phyloP scores from a whole-genome alignment of 2,888 invertebrate genomes.

The Cordilura impudica region DNA sequence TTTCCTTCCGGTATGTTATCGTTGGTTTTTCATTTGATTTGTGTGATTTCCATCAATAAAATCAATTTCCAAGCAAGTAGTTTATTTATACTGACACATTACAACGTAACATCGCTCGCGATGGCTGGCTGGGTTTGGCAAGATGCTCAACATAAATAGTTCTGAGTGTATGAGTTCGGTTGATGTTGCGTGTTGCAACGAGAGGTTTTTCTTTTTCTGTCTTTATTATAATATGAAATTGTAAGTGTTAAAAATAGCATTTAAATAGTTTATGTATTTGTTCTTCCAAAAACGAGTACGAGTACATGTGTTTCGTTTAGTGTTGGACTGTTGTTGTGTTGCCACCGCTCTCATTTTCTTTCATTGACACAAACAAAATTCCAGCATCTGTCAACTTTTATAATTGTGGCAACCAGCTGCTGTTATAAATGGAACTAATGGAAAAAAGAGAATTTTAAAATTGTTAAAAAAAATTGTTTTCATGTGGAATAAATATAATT shows the following conservation, averaged over 20 bases:
- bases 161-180: not conserved
- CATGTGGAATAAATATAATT: no score
- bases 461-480: not conserved
- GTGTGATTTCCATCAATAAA: constrained; percentile 44
- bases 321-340: not conserved
- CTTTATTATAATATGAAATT: constrained; percentile 1
- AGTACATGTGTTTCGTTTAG: constrained; percentile 25
- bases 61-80: constrained; percentile 45
- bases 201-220: not conserved
- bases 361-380: constrained; percentile 44
- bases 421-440: constrained; percentile 31
- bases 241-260: constrained; percentile 51
- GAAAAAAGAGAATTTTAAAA: constrained; percentile 10
- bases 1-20: constrained; percentile 57
- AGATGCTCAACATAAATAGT: constrained; percentile 34
- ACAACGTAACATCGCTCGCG: constrained; percentile 17
- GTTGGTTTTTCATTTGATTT: constrained; percentile 21
- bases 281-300: constrained; percentile 2
- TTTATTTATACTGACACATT: not conserved
- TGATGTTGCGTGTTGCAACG: constrained; percentile 46
- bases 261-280: constrained; percentile 39
- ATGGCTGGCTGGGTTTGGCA: not conserved
- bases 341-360: constrained; percentile 24
- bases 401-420: constrained; percentile 56
- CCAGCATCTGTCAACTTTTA: constrained; percentile 60